phyloP scores from a whole-genome alignment of 2,113 vertebrate species.

The Saccopteryx leptura region DNA sequence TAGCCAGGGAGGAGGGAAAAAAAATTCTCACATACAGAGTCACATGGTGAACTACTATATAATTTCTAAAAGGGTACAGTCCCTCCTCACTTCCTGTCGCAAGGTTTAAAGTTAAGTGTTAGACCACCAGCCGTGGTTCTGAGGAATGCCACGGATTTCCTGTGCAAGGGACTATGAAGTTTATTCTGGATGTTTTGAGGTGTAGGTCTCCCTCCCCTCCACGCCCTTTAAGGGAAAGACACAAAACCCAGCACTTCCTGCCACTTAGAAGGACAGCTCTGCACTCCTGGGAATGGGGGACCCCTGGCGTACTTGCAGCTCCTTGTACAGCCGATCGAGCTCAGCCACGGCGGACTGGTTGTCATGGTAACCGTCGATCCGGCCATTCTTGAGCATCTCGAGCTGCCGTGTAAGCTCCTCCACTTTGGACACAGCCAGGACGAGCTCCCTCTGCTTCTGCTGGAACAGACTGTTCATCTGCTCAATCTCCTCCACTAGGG shows the following conservation, averaged over 20 bases:
- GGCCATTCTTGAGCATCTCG: conserved; percentile 96
- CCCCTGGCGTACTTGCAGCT: conserved; percentile 93
- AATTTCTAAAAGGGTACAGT: background rate
- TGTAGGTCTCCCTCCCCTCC: background rate
- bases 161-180: background rate
- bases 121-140: background rate
- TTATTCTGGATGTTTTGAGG: conserved; percentile 9
- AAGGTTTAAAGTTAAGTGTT: background rate
- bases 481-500: conserved; percentile 97
- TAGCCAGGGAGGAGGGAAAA: conserved; percentile 74
- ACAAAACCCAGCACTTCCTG: background rate
- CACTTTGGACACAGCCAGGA: conserved; percentile 95
- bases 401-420: conserved; percentile 97
- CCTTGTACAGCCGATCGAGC: conserved; percentile 97
- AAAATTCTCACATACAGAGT: conserved; percentile 41
- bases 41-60: background rate
- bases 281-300: fast-evolving
- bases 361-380: conserved; percentile 94
- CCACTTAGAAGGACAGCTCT: background rate
- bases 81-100: background rate
- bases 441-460: conserved; percentile 97
- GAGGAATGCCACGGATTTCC: background rate
- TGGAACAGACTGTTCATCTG: conserved; percentile 99
- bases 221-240: background rate
- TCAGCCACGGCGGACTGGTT: conserved; percentile 96